A percentile compares a stretch with the other conserved stretches of the same genome.
Evolutionary conservation across 2,888 invertebrate species (phyloP).

Genomic region (Crepidodera aurea): DNA sequence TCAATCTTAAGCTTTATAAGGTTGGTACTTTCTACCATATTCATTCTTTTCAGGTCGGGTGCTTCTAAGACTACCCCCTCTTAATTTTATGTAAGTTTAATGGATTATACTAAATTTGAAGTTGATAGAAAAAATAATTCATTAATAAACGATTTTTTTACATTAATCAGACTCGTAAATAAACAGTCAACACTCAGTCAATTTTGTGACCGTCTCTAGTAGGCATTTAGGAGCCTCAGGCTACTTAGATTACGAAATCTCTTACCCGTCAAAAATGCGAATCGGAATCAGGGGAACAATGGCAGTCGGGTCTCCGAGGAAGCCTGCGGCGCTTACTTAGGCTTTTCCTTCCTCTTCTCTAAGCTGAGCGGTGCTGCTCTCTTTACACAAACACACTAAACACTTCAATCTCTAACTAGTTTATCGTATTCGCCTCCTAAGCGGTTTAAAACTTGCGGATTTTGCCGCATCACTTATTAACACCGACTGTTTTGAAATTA

Average conservation of each 20-base stretch:
- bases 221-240: not conserved
- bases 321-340: conserved; percentile 41
- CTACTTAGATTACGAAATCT: not conserved
- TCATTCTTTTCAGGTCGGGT: no score
- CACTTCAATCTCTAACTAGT: conserved; percentile 43
- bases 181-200: no score
- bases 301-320: conserved; percentile 47
- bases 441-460: conserved; percentile 26
- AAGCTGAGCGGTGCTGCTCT: conserved; percentile 44
- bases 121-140: no score
- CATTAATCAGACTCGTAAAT: no score
- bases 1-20: no score
- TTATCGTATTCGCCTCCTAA: conserved; percentile 29
- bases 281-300: not conserved
- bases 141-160: no score
- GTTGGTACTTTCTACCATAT: no score
- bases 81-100: no score
- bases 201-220: no score
- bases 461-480: conserved; percentile 8
- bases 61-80: no score
- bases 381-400: conserved; percentile 56
- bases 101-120: no score
- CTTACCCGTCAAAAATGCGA: not conserved
- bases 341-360: conserved; percentile 34
- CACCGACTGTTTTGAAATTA: not conserved